Evolutionary conservation across 2,888 invertebrate genomes (phyloP), one percentile per base, ranked within the genome.

Genomic region (Thecocarcelia acutangulata): DNA sequence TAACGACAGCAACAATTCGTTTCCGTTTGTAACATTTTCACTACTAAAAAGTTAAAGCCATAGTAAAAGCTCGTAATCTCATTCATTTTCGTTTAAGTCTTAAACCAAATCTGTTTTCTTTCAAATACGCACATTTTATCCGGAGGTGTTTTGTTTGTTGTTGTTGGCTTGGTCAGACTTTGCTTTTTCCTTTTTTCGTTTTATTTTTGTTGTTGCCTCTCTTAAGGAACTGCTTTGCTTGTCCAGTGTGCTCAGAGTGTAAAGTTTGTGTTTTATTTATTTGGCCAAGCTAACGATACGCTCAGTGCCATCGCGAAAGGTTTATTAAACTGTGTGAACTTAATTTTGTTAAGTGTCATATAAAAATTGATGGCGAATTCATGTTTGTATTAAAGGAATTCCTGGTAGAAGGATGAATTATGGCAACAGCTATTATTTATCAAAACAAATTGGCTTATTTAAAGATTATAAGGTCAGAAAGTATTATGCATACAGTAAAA

Each of bases 41-140:
- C 50, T 61, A 69, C 54, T 13, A 54, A 61, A 46, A 46, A 33
- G 5, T 8, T 33, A 8, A 33, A 33, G 33, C 46, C 61, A 44
- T 70, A 42, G 37, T 66, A 66, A 72, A 58, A 42, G 64, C 40
- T 66, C 52, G 21, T 79, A 73, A 73, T 73, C 66, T 59, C 72
- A 59, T 79, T 79, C 72, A 79, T 72, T 72, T 72, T 78, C 64
- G 15, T 52, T 61, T 52, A 68, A 64, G 64, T 21, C 52, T 66
- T 24, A 76, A 28, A 40, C 44, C 44, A 76, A 63, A 40, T 68
- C 44, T 44, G 8, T 21, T 28, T 2, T 33, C 21, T 21, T 54
- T 40, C 54, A 3, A 8, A 50, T 66, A 73, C 52, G 66, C 66
- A 79, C 44, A 59, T 52, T 69, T 54, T 68, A 8, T 17, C 61